Evolutionary conservation across 2,888 invertebrate genomes (phyloP), one percentile per base, ranked within the genome.

Genomic region (Ganaspis brasiliensis): DNA sequence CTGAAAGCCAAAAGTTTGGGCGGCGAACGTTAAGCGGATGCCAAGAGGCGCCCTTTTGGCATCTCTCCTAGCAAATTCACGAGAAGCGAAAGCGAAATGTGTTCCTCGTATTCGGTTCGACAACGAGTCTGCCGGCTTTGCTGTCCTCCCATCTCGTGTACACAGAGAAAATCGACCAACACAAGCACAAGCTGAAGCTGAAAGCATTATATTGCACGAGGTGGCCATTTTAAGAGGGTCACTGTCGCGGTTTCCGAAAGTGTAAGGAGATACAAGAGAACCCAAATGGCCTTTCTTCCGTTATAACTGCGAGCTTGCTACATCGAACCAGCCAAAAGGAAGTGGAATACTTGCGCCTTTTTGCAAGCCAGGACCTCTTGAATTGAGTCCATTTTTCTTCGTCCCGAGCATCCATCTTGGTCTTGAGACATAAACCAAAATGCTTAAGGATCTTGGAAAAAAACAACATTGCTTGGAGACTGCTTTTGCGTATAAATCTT

Each of bases 1-100:
- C 63, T 45, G 67, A 67, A 67, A 67, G 67, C 67, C 67, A 67
- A 67, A 67, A 67, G 67, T 67, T 67, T 67, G 40, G 67, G 67
- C 45, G 67, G 67, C 67, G 67, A 67, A 45, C 67, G 67, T 67
- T 67, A 45, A 67, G 67, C 67, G 67, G 67, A 67, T 67, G 67
- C 67, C 45, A 67, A 67, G 24, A 45, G 67, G 67, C 45, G 67
- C 67, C 63, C 67, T 67, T 67, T 67, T 67, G 67, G 67, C 67
- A 67, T 67, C 45, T 45, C n/a, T 67, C 24, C 45, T 67, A 40
- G 67, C 45, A 45, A 67, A 67, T 67, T 67, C 45, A 67, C 67
- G 45, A 67, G 67, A 40, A 67, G 67, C 67, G 67, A 67, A 67
- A 67, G 45, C 45, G 24, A 45, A 45, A 26, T 45, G 45, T 45